Evolutionary conservation across 2,797 vertebrate species (phyloP).

Genomic region (Amazona ochrocephala): DNA sequence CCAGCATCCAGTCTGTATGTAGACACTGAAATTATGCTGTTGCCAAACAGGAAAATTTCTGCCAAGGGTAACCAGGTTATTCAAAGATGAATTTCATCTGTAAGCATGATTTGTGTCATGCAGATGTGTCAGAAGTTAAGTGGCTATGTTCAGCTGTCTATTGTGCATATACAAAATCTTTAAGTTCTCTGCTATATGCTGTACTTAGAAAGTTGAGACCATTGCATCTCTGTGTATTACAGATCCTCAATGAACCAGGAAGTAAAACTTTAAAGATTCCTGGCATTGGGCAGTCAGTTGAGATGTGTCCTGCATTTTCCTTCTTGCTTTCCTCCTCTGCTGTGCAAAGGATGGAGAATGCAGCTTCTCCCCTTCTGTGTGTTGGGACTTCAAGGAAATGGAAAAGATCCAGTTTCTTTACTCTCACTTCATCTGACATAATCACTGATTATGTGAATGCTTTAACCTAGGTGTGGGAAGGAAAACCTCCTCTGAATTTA

Average conservation of each 20-base stretch:
- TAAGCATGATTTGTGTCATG: conserved; percentile 23
- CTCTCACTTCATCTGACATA: background rate
- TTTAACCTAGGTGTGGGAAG: background rate
- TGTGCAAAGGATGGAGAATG: background rate
- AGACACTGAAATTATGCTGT: conserved; percentile 25
- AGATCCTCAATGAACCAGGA: background rate
- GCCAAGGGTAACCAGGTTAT: conserved; percentile 43
- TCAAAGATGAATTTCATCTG: conserved; percentile 35
- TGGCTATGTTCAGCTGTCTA: background rate
- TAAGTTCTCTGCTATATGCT: background rate
- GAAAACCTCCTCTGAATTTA: background rate
- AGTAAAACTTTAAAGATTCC: background rate
- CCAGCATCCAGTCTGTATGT: conserved; percentile 9
- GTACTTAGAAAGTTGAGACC: background rate
- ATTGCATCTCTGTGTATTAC: background rate
- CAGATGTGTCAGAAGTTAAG: background rate
- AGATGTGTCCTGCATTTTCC: background rate
- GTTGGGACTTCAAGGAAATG: background rate
- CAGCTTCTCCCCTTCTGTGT: background rate
- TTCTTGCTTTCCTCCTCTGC: background rate
- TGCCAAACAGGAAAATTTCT: conserved; percentile 30
- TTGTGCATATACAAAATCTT: background rate
- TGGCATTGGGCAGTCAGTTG: background rate
- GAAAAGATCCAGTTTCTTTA: background rate
- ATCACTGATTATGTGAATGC: background rate